Base-by-base conservation (phyloP, 2,888 invertebrate species). In the Dione vanillae region DNA sequence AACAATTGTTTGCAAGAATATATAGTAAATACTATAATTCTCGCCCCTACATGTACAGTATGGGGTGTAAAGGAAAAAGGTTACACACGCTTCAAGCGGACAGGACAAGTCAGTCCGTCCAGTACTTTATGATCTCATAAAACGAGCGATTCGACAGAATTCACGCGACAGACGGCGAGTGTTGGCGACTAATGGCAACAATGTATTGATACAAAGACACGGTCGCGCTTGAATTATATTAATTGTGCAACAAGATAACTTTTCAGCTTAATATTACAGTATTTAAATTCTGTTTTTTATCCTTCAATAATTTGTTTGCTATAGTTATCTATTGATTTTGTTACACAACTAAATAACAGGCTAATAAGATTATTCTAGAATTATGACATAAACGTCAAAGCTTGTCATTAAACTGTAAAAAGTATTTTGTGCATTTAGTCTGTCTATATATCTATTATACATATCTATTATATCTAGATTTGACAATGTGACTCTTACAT, bases 101-200 rank as follows among this genome's bases (percentile, higher is more conserved):
- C 85, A 82, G 77, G 82, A 75, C 82, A 83, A 82, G 84, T 87
- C 89, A 88, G 86, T 85, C 86, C 86, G 84, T 75, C 79, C 82
- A 79, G 83, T 87, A 89, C 75, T 90, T 91, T 90, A 91, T 88
- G 84, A 82, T 82, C 83, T 85, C 88, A 88, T 89, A 89, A 90
- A 89, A 80, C 78, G 79, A 80, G 75, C 78, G 82, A 85, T 84
- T 81, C 84, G 82, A 80, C 41, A 54, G 67, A 70, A 65, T 74
- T 82, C 83, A 83, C 85, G 85, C 66, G 62, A 67, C 70, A 68
- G 72, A 73, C 72, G 64, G 56, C 69, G 75, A 73, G 70, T 71
- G 73, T 73, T 67, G 66, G 71, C 69, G 71, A 74, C 75, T 74
- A 72, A 68, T 68, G 68, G 62, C 68, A 54, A 62, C 68, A 68